Base-by-base conservation (phyloP, 1,140 invertebrate species). In the Popillia japonica region DNA sequence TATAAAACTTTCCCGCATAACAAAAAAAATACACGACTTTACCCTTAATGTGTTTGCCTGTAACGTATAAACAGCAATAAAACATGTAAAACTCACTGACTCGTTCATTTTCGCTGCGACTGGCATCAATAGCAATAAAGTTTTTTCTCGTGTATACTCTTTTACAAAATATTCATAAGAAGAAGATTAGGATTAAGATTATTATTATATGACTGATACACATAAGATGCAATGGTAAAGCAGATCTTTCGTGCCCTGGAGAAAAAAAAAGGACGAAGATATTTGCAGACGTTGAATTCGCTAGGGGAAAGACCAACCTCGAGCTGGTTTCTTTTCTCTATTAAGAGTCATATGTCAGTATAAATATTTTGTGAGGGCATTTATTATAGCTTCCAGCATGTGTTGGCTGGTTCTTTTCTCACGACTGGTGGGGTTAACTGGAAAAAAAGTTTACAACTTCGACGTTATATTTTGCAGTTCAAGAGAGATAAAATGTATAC, bases 261-360 rank as follows among this genome's bases (percentile, higher is more conserved):
- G 61, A 20, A 22, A 9, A 22, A 68, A 23, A 11, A 34, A 68
- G 27, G 61, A 68, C 11, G 22, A 20, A 68, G 61, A 68, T 68
- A 68, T 68, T 34, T 68, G 61, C 61, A 22, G 61, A 68, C 61
- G 61, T 68, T 68, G 61, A 20, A 68, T 68, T 68, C 61, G 17
- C 61, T 27, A 68, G 61, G 61, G 61, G 61, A 68, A 68, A 23
- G 11, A 55, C 48, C 48, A 17, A 34, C 61, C 10, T 61, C 20
- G 55, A 82, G 81, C 81, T 78, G 81, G 81, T 82, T 82, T 77
- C 55, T 68, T 23, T 73, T 48, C 78, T 74, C 34, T 79, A 77
- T 79, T 80, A 78, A 78, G 82, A 84, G 80, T 84, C 82, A 84
- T 83, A 80, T 83, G 83, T 84, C 83, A 84, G 83, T 84, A 84